phyloP scores from a whole-genome alignment of 2,113 vertebrate genomes.

The Scortum barcoo region DNA sequence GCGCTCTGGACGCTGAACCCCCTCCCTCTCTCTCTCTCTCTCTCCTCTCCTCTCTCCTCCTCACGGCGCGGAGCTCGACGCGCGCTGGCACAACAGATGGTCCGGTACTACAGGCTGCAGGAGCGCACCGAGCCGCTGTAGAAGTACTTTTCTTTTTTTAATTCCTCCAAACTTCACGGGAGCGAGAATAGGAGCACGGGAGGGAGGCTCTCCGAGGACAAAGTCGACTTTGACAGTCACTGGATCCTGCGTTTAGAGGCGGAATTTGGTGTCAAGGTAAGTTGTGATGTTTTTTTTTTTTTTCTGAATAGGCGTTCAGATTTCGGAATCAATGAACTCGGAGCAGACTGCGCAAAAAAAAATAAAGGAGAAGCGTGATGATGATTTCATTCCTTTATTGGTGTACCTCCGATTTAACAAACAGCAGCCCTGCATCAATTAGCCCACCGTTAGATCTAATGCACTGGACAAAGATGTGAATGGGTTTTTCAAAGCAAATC shows the following conservation, averaged over 20 bases:
- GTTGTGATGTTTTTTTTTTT: slow-evolving; percentile 55
- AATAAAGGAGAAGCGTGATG: too few relatives aligned
- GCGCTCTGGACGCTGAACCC: slow-evolving; percentile 27
- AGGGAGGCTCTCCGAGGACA: slow-evolving; percentile 31
- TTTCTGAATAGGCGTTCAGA: slow-evolving; percentile 11
- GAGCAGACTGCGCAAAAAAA: neutral
- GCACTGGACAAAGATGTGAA: neutral
- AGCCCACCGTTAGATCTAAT: neutral
- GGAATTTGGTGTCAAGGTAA: slow-evolving; percentile 75
- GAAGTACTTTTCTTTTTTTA: slow-evolving; percentile 67
- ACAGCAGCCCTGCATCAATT: neutral
- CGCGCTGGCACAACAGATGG: slow-evolving; percentile 77
- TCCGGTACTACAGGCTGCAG: slow-evolving; percentile 64
- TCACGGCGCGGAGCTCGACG: slow-evolving; percentile 55
- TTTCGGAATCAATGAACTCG: slow-evolving; percentile 18
- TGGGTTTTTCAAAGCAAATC: neutral
- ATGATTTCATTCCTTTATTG: neutral
- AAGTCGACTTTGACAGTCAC: slow-evolving; percentile 53
- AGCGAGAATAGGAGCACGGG: slow-evolving; percentile 3
- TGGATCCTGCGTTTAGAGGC: slow-evolving; percentile 66
- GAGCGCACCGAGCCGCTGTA: slow-evolving; percentile 61
- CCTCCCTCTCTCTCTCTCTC: neutral
- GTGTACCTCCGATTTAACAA: neutral
- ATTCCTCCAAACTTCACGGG: slow-evolving; percentile 58
- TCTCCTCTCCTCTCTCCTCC: slow-evolving; percentile 9